These are phyloP conservation scores for Lepus timidus DNA, from an alignment of 2,113 vertebrate genomes.

Conservation along the genomic window DNA sequence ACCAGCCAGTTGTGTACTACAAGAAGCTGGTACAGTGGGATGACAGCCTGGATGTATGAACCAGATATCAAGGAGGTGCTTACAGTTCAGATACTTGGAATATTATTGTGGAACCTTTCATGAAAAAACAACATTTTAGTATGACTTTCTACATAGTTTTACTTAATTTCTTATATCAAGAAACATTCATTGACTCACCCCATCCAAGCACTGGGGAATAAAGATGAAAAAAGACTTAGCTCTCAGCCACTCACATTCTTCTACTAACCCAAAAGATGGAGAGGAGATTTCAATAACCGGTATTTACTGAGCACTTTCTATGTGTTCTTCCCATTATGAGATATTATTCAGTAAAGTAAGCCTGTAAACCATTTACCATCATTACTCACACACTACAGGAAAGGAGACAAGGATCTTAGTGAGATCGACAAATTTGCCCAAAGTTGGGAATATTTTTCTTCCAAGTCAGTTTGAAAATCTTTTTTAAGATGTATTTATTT, in stretches of 20 bases:
- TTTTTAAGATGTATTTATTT: no score
- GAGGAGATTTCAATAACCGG: neutral
- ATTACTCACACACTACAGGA: neutral
- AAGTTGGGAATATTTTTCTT: neutral
- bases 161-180: slow-evolving; percentile 10
- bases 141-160: neutral
- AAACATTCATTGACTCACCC: neutral
- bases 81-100: neutral
- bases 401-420: neutral
- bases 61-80: neutral
- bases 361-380: neutral
- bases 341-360: neutral
- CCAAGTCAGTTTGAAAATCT: neutral
- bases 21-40: neutral
- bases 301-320: neutral
- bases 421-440: neutral
- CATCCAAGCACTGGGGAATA: neutral
- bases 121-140: neutral
- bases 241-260: neutral
- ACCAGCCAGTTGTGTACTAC: neutral
- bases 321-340: neutral
- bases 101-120: neutral
- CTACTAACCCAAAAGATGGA: neutral
- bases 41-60: neutral
- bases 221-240: neutral